Evolutionary conservation across 1,140 invertebrate genomes (phyloP), one percentile per base, ranked within the genome.

Genomic region (Scylla paramamosain): DNA sequence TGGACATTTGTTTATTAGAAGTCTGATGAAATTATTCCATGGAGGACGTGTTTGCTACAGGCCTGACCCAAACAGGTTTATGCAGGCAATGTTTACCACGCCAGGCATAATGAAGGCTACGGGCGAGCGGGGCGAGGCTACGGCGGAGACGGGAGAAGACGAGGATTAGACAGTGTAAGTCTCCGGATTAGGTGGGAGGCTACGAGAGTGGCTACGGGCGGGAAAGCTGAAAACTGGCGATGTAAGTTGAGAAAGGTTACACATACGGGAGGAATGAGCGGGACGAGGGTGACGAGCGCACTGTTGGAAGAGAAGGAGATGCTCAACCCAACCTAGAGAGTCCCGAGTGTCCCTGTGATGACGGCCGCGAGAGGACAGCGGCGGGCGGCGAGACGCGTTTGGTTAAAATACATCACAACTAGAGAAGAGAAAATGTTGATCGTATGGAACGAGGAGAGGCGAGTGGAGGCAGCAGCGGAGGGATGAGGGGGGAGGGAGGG

Each of bases 1-100:
- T 92, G 94, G 94, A 95, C 94, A 95, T 95, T 95, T 95, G 94
- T 95, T 95, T 95, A 95, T 95, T 95, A 95, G 90, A 95, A 95
- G 90, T 95, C 94, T 95, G 94, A 95, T 95, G 94, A 95, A 95
- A 95, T 95, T 95, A 95, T 95, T 95, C 94, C 94, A 67, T 45
- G 77, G 90, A 95, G 90, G 94, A 95, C 94, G 89, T 95, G 94
- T 95, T 95, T 95, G 94, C 94, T 95, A 95, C 94, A 95, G 94
- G 77, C 91, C 90, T 92, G 94, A 95, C 94, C 94, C 94, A 92
- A 95, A 95, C 94, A 95, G 94, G 90, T 95, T 95, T 95, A 95
- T 92, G 94, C 94, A 92, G 82, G 31, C 94, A 52, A 92, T 95
- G 94, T 95, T 95, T 95, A 92, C 94, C 90, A 48, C 90, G 82